Base-by-base conservation (phyloP, 2,113 vertebrate species). In the Coregonus clupeaformis region DNA sequence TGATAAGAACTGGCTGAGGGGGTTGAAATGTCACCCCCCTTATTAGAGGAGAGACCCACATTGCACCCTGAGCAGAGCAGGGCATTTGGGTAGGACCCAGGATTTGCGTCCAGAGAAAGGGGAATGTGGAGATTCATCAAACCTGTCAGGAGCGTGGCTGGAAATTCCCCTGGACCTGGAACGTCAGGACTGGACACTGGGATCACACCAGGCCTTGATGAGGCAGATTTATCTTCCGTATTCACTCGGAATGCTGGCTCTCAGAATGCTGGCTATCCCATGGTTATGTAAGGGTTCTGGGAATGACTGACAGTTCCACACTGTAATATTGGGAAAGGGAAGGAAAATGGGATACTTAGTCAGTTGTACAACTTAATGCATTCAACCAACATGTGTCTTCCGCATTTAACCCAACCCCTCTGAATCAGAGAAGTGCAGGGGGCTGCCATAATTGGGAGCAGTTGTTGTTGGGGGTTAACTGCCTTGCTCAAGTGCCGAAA, bases 71-170 rank as follows among this genome's bases (percentile, higher is more conserved):
- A 36, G 27, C 57, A 77, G 27, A 80, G 74, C 14, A 69, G 76
- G 45, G 68, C 60, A 55, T 78, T 78, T 82, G 80, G 74, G 71
- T 80, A 80, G 78, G 84, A 84, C 71, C 78, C 64, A 22, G 69
- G 80, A 86, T 85, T 81, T 83, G 76, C 69, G 74, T 82, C 72
- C 42, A 0, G 66, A 71, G 68, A 60, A 59, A 62, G 27, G 68
- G 68, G 72, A 80, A 84, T 77, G 78, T 62, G 83, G 78, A 89
- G 83, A 92, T 92, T 88, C 87, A 91, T 92, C 91, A 91, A 82
- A 83, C 71, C 88, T 90, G 90, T 89, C 90, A 89, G 75, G 42
- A 55, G 45, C 60, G 57, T 22, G 67, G 74, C n/a, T 11, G 59
- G 72, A 76, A 80, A 87, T 87, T 81, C 87, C 86, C 88, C 73